These are phyloP conservation scores for Todiramphus saurophagus DNA, from an alignment of 2,113 vertebrate genomes.

Conservation along the genomic window DNA sequence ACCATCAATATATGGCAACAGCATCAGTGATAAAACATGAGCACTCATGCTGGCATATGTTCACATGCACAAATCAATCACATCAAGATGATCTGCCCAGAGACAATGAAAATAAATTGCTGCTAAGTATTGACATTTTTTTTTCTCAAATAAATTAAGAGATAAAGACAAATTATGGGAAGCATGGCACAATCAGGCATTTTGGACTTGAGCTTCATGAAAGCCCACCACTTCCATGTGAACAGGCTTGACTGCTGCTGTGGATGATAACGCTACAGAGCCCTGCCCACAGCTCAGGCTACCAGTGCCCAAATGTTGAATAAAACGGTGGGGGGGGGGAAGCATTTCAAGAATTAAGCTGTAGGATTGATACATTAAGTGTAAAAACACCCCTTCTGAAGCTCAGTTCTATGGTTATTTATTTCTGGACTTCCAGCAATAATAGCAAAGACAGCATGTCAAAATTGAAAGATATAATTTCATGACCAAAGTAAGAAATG, in stretches of 20 bases:
- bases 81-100: fast-evolving
- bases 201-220: neutral
- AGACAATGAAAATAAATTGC: neutral
- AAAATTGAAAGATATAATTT: neutral
- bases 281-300: neutral
- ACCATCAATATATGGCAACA: neutral
- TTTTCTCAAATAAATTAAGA: neutral
- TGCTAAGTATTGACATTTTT: neutral
- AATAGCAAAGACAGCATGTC: neutral
- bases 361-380: neutral
- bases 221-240: neutral
- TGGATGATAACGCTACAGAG: neutral
- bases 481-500: neutral
- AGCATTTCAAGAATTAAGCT: neutral
- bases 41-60: neutral
- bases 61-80: neutral
- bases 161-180: neutral
- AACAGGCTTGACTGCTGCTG: neutral
- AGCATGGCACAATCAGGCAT: neutral
- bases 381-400: neutral
- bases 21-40: neutral
- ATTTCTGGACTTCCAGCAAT: neutral
- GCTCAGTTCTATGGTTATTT: neutral
- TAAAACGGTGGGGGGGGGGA: neutral
- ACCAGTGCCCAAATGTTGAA: neutral